Evolutionary conservation across 2,113 vertebrate species (phyloP).

Genomic region (Tapirus terrestris): DNA sequence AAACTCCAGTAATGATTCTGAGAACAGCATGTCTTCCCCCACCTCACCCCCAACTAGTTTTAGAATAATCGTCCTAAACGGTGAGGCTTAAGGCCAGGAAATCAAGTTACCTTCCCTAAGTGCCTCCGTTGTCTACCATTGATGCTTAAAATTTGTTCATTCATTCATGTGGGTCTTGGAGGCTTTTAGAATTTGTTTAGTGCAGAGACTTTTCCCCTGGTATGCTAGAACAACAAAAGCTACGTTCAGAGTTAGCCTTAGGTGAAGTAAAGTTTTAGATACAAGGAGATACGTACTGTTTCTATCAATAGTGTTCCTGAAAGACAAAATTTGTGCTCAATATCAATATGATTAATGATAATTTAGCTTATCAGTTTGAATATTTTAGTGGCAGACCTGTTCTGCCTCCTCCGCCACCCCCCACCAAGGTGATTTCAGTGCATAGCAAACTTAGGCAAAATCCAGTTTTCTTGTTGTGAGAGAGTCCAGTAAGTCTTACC

Average conservation of each 20-base stretch:
- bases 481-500: neutral
- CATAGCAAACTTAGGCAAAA: neutral
- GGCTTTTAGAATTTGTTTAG: neutral
- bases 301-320: neutral
- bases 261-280: neutral
- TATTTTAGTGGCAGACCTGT: neutral
- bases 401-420: neutral
- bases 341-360: neutral
- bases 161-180: neutral
- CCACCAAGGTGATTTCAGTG: neutral
- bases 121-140: neutral
- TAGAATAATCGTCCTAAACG: neutral
- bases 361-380: neutral
- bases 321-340: neutral
- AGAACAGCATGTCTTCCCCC: neutral
- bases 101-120: neutral
- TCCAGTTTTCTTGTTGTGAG: neutral
- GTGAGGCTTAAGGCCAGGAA: neutral
- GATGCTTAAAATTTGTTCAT: neutral
- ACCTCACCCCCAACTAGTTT: neutral
- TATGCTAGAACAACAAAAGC: neutral
- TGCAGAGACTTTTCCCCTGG: neutral
- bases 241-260: neutral
- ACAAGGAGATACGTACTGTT: neutral
- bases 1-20: neutral